Conservation (phyloP, 2,888 invertebrate species). For the Netelia fuscicornis region DNA sequence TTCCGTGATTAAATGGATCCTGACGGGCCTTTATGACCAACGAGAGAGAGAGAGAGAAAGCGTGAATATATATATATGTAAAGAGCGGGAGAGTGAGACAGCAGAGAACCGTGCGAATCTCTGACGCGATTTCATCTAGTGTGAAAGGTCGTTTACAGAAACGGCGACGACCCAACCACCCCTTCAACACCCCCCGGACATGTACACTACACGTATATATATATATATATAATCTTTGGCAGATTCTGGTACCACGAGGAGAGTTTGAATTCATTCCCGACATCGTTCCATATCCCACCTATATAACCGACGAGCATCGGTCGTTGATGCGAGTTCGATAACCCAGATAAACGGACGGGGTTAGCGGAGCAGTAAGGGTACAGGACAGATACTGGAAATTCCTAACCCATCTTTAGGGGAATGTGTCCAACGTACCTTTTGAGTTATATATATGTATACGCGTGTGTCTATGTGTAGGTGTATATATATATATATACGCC, state of each 20-base stretch:
- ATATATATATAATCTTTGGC: neutral
- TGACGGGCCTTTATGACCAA: conserved; percentile 54
- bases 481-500: too few species aligned
- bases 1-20: conserved; percentile 64
- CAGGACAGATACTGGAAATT: neutral
- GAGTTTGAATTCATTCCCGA: conserved; percentile 39
- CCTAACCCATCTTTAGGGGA: neutral
- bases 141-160: conserved; percentile 60
- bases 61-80: too few species aligned
- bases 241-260: conserved; percentile 19
- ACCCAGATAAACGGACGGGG: conserved; percentile 59
- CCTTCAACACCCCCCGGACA: conserved; percentile 21
- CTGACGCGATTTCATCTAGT: conserved; percentile 54
- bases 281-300: conserved; percentile 34
- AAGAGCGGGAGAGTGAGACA: conserved; percentile 21
- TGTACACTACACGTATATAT: conserved; percentile 15
- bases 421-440: neutral
- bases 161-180: conserved; percentile 36
- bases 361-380: conserved; percentile 15
- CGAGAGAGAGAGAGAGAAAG: too few species aligned
- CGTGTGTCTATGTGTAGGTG: neutral
- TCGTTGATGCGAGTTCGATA: conserved; percentile 63
- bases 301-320: conserved; percentile 34
- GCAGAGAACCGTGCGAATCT: conserved; percentile 37
- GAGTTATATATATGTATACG: neutral